Conservation (phyloP, 2,113 vertebrate species). For the Callaeas wilsoni region DNA sequence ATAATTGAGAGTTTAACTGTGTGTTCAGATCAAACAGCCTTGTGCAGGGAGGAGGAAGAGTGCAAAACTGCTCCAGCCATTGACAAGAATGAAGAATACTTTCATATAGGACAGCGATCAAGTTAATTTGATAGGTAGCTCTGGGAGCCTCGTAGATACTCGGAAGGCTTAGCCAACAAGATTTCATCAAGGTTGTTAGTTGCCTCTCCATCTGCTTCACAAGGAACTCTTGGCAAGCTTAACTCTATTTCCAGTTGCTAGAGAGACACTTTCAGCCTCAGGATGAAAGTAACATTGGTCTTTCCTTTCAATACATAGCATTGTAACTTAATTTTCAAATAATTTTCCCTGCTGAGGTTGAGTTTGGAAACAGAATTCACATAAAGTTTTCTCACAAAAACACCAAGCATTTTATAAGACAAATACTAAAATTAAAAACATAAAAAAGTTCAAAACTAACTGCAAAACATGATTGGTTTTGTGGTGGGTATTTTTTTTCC, state of each 20-base stretch:
- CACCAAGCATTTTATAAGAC: not conserved
- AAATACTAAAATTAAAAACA: not conserved
- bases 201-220: conserved; percentile 16
- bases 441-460: not conserved
- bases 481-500: not conserved
- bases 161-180: not conserved
- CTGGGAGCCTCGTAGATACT: not conserved
- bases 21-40: not conserved
- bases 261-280: conserved; percentile 31
- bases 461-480: not conserved
- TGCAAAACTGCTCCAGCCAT: not conserved
- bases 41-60: not conserved
- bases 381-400: not conserved
- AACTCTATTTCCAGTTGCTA: conserved; percentile 22
- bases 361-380: not conserved
- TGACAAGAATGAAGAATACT: not conserved
- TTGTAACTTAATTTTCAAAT: not conserved
- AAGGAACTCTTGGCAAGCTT: conserved; percentile 27
- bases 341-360: not conserved
- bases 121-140: conserved; percentile 16
- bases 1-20: not conserved
- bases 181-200: conserved; percentile 38
- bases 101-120: not conserved
- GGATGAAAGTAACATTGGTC: not conserved
- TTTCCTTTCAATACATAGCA: conserved; percentile 5